A percentile compares a stretch with the other conserved stretches of the same genome.
Conservation (phyloP, 1,140 invertebrate genomes). For the Varroa destructor region DNA sequence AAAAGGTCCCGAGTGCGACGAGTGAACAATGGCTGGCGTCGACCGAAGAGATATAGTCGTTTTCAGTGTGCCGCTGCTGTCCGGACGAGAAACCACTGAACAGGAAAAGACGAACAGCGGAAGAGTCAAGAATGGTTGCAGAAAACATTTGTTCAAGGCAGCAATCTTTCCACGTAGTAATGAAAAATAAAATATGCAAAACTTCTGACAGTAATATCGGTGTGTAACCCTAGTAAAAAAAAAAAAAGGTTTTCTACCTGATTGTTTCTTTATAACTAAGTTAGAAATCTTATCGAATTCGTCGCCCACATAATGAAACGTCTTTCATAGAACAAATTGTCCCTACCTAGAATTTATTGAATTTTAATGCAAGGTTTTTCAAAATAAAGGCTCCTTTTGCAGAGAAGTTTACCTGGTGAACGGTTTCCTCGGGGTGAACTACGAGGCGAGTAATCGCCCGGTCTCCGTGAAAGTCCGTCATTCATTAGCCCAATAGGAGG, state of each 20-base stretch:
- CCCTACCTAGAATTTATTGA: conserved; percentile 31
- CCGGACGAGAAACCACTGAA: conserved; percentile 48
- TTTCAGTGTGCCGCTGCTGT: conserved; percentile 90
- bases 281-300: background rate
- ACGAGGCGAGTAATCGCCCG: conserved; percentile 82
- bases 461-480: conserved; percentile 52
- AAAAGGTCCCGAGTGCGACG: conserved; percentile 75
- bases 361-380: conserved; percentile 31
- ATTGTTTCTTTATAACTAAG: too few species aligned
- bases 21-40: conserved; percentile 73
- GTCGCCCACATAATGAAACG: background rate
- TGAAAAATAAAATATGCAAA: too few species aligned
- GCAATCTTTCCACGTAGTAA: too few species aligned
- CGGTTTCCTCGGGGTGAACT: conserved; percentile 79
- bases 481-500: conserved; percentile 27
- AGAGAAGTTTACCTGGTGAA: conserved; percentile 68
- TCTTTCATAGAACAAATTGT: conserved; percentile 24
- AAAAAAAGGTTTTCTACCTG: too few species aligned
- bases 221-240: too few species aligned
- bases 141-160: too few species aligned
- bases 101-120: background rate
- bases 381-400: conserved; percentile 39
- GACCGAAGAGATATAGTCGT: conserved; percentile 91
- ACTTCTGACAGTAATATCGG: too few species aligned
- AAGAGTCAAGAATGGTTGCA: too few species aligned